These are phyloP conservation scores for Drosophila anomelani DNA, from an alignment of 2,888 invertebrate species.

Conservation along the genomic window DNA sequence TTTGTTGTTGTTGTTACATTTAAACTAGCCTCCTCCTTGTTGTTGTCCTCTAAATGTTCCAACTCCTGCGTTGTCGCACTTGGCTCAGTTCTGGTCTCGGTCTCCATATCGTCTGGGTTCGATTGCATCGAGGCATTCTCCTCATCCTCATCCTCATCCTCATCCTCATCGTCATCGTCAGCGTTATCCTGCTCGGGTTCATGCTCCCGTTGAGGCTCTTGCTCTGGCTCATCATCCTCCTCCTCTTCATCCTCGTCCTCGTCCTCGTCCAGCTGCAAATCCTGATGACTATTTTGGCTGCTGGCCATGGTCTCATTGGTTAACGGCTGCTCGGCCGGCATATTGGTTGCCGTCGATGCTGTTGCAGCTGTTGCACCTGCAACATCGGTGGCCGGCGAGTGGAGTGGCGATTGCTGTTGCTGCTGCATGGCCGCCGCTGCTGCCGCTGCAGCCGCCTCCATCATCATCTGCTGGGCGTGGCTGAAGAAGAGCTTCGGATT, in stretches of 20 bases:
- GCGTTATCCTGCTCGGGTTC: slow-evolving; percentile 27
- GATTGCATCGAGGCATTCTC: slow-evolving; percentile 71
- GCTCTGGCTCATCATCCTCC: slow-evolving; percentile 34
- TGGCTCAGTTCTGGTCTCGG: slow-evolving; percentile 41
- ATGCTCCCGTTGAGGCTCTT: slow-evolving; percentile 32
- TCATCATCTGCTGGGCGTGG: slow-evolving; percentile 84
- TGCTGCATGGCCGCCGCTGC: slow-evolving; percentile 78
- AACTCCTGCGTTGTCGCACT: slow-evolving; percentile 24
- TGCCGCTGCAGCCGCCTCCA: slow-evolving; percentile 83
- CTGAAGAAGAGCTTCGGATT: slow-evolving; percentile 83
- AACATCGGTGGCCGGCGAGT: slow-evolving; percentile 64
- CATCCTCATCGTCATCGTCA: slow-evolving; percentile 53
- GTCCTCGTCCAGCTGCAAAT: slow-evolving; percentile 24
- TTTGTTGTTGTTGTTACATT: slow-evolving; percentile 20
- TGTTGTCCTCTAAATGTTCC: slow-evolving; percentile 30
- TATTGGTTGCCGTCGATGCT: slow-evolving; percentile 30
- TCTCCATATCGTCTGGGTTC: slow-evolving; percentile 69
- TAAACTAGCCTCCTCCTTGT: slow-evolving; percentile 64
- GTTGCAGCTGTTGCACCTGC: slow-evolving; percentile 14
- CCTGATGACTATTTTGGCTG: slow-evolving; percentile 31
- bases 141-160: slow-evolving; percentile 74
- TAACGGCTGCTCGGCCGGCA: slow-evolving; percentile 9
- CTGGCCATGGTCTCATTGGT: slow-evolving; percentile 41
- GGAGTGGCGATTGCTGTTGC: slow-evolving; percentile 77
- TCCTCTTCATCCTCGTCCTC: slow-evolving; percentile 37